Evolutionary conservation across 2,888 invertebrate species (phyloP).

Genomic region (Trypoxylon attenuatum): DNA sequence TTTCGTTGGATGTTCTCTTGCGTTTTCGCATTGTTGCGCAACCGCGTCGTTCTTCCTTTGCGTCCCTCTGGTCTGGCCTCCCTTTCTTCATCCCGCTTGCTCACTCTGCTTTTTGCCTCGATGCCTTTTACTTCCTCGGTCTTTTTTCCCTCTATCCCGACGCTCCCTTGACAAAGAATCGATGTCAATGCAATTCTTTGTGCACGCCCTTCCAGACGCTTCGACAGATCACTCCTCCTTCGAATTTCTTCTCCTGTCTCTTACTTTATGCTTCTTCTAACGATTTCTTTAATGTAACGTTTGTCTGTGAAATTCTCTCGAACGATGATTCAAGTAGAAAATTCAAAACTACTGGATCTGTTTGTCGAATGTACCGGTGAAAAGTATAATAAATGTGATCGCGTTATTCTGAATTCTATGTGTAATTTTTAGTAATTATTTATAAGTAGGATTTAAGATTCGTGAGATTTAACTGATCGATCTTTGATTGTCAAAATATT

Average conservation of each 20-base stretch:
- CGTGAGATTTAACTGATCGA: not conserved
- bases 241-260: not conserved
- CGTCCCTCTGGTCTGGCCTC: conserved; percentile 9
- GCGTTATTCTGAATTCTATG: too few relatives aligned
- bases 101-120: conserved; percentile 38
- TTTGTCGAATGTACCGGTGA: too few relatives aligned
- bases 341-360: too few relatives aligned
- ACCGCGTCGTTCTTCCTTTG: conserved; percentile 47
- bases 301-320: too few relatives aligned
- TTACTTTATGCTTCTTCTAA: not conserved
- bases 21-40: conserved; percentile 67
- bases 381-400: too few relatives aligned
- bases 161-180: not conserved
- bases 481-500: not conserved
- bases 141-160: conserved; percentile 17
- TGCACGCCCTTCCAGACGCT: not conserved
- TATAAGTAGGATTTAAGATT: not conserved
- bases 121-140: conserved; percentile 11
- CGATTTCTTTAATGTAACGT: too few relatives aligned
- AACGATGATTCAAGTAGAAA: too few relatives aligned
- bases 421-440: not conserved
- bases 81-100: not conserved
- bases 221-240: not conserved
- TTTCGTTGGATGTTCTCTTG: conserved; percentile 66
- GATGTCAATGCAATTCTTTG: not conserved